These are phyloP conservation scores for Bradysia coprophila DNA, from an alignment of 1,140 invertebrate species.

Conservation along the genomic window DNA sequence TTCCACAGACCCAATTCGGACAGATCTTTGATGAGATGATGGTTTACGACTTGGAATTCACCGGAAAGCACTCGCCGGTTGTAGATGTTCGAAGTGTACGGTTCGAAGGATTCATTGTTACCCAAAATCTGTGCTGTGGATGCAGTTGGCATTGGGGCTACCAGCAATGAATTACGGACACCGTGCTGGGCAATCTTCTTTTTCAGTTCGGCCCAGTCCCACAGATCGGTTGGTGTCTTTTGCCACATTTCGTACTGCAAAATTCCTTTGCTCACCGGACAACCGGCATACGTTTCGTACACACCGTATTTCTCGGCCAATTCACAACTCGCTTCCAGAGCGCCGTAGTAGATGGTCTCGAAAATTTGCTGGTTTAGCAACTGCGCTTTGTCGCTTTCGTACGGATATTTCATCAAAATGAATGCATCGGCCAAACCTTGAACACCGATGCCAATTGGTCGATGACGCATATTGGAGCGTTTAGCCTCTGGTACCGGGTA, in stretches of 20 bases:
- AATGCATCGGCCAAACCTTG: slow-evolving; percentile 56
- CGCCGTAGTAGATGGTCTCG: slow-evolving; percentile 51
- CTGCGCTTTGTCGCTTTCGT: slow-evolving; percentile 32
- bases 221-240: slow-evolving; percentile 33
- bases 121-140: slow-evolving; percentile 51
- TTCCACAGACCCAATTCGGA: slow-evolving; percentile 42
- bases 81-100: slow-evolving; percentile 56
- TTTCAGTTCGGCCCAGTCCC: slow-evolving; percentile 39
- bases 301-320: slow-evolving; percentile 37
- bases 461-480: slow-evolving; percentile 41
- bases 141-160: slow-evolving; percentile 62
- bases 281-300: slow-evolving; percentile 46
- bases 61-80: slow-evolving; percentile 44
- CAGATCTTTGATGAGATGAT: slow-evolving; percentile 45
- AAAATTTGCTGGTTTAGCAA: slow-evolving; percentile 48
- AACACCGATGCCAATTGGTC: slow-evolving; percentile 48
- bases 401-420: slow-evolving; percentile 46
- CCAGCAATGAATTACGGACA: slow-evolving; percentile 42
- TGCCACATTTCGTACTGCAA: slow-evolving; percentile 56
- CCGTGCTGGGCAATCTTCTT: slow-evolving; percentile 40
- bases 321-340: slow-evolving; percentile 46
- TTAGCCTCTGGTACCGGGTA: slow-evolving; percentile 62
- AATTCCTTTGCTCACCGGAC: slow-evolving; percentile 44
- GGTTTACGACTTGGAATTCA: slow-evolving; percentile 56
- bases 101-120: slow-evolving; percentile 56